Base-by-base conservation (phyloP, 30 jellyfish, hydroid and myxozoan genomes). In the Aurelia aurita region DNA sequence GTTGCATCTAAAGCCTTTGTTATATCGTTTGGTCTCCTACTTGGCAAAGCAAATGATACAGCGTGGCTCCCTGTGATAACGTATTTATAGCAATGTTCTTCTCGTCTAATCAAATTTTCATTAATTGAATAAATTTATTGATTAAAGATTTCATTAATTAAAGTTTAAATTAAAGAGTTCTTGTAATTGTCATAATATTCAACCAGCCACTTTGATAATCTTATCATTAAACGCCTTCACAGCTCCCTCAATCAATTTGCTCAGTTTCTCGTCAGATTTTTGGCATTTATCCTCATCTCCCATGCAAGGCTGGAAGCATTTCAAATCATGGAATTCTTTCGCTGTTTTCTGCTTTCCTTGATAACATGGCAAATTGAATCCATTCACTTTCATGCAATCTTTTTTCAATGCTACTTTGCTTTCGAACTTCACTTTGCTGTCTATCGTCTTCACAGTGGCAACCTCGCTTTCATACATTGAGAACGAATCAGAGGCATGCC, bases 301-400 rank as follows among this genome's bases (percentile, higher is more conserved):
- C 19, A 21, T 64, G 76, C 76, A 64, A 31, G 76, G 11, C 9
- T 21, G 49, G 20, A 43, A 18, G 54, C 76, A 64, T 27, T 26
- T 64, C 76, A 64, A 27, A 18, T 21, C 46, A 31, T 64, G 76
- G 76, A 64, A 64, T 64, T 31, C 39, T 19, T 64, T 64, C 49
- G 21, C 46, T 19, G 45, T 23, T 19, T n/a, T 26, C 9, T 31
- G 49, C 20, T 21, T 27, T 21, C 49, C 22, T 18, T 43, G 29
- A 31, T 23, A 21, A 43, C 76, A 64, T 5, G 76, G 76, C 76
- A 64, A 64, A 18, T 18, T 64, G 3, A 5, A 8, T 31, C 76
- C 35, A 43, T 16, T 23, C 7, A 43, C 46, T 21, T 21, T 27
- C 29, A 64, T 26, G 45, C 76, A 64, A 19, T 64, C 76, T 2